Conservation (phyloP, 2,113 vertebrate species). For the Zeus faber region DNA sequence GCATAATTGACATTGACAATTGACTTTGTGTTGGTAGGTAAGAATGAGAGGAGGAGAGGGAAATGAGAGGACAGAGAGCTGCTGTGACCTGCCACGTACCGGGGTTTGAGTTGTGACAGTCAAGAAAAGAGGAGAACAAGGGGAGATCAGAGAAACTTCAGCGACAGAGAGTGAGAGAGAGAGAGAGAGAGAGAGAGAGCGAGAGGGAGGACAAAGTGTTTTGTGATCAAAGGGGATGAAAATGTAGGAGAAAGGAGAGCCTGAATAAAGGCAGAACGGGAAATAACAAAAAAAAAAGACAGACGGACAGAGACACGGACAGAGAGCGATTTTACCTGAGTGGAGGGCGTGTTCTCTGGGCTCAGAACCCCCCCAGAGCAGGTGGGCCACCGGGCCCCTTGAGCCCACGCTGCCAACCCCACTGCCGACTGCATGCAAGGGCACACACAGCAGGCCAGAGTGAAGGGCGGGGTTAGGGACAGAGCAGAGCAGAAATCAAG, state of each 20-base stretch:
- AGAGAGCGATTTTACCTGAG: constrained; percentile 51
- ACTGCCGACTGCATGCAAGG: constrained; percentile 59
- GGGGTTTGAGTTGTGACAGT: too few relatives aligned
- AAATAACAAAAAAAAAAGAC: constrained; percentile 3
- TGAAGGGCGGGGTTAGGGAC: constrained; percentile 56
- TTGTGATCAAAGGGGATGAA: neutral
- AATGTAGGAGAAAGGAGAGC: neutral
- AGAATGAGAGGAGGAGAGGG: neutral
- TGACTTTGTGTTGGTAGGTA: constrained; percentile 16
- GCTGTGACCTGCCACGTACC: too few relatives aligned
- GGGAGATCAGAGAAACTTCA: too few relatives aligned
- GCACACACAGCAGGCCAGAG: constrained; percentile 61
- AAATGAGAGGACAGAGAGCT: neutral
- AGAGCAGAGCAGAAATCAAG: constrained; percentile 54
- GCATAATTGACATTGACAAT: constrained; percentile 39
- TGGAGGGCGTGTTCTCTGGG: constrained; percentile 57
- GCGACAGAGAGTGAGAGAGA: neutral
- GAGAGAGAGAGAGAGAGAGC: constrained; percentile 7
- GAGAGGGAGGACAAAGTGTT: neutral
- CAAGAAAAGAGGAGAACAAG: neutral
- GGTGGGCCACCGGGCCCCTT: constrained; percentile 35
- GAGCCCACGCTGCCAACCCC: constrained; percentile 43
- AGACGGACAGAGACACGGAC: constrained; percentile 14
- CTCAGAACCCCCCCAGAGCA: constrained; percentile 55
- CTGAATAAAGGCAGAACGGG: neutral